Conservation (phyloP, 2,888 invertebrate species). For the Drosophila cognata region DNA sequence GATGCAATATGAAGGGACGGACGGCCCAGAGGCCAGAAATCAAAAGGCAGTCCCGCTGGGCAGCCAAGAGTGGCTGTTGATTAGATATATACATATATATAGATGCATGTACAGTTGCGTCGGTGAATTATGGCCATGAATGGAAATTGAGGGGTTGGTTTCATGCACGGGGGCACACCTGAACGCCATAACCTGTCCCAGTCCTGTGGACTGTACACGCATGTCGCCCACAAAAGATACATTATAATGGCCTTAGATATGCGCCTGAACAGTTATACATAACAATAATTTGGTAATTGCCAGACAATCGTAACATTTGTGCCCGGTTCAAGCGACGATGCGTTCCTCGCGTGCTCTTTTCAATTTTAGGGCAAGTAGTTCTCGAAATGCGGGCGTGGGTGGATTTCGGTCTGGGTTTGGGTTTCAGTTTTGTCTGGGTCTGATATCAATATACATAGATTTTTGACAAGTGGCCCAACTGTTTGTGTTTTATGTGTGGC, state of each 20-base stretch:
- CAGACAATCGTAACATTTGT: conserved; percentile 78
- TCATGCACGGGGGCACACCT: conserved; percentile 59
- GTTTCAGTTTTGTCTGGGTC: conserved; percentile 1
- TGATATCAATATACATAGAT: conserved; percentile 43
- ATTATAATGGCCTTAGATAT: conserved; percentile 71
- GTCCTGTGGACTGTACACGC: conserved; percentile 63
- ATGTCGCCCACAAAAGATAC: conserved; percentile 67
- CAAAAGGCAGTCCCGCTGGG: conserved; percentile 70
- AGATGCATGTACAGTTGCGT: conserved; percentile 65
- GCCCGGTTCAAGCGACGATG: conserved; percentile 34
- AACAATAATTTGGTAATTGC: conserved; percentile 81
- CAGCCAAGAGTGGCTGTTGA: conserved; percentile 54
- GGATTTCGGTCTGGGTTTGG: conserved; percentile 10
- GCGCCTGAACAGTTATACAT: conserved; percentile 66
- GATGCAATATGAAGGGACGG: conserved; percentile 57
- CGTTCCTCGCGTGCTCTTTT: conserved; percentile 71
- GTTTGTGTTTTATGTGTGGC: conserved; percentile 52
- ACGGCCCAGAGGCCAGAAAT: conserved; percentile 61
- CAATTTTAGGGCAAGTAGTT: conserved; percentile 61
- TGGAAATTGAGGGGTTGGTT: conserved; percentile 48
- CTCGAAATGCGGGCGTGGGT: conserved; percentile 54
- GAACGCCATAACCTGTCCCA: conserved; percentile 73
- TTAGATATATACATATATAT: conserved; percentile 40
- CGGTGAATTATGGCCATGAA: conserved; percentile 58
- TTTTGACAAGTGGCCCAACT: conserved; percentile 67